Evolutionary conservation across 2,113 vertebrate genomes (phyloP), one percentile per base, ranked within the genome.

Genomic region (Tapirus terrestris): DNA sequence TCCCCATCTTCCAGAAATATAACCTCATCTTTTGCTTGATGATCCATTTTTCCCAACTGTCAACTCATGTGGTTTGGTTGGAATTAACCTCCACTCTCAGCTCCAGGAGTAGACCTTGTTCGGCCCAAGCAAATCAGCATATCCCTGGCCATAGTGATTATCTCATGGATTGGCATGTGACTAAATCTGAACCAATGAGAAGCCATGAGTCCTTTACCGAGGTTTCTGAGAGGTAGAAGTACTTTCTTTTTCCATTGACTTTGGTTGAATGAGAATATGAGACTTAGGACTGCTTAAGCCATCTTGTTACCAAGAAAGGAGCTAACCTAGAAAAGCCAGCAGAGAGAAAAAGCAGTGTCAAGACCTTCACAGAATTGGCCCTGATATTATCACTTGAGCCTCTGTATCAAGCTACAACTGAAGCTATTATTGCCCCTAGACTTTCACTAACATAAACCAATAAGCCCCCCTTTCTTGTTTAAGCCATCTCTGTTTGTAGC

Each of bases 31-130:
- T 87, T 36, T 86, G 82, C 73, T 80, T 72, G 63, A 83, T 83
- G 58, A 95, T 79, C 56, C 76, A 92, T 53, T 63, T 95, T 80
- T 33, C 73, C 21, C 43, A 81, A 87, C 36, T 92, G 14, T 65
- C 48, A 85, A 80, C 13, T 31, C 31, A 36, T 76, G 45, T 83
- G 13, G 9, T 89, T 92, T 89, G 65, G 65, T 73, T 92, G 58
- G 36, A 88, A 68, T 67, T 83, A 65, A 67, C 84, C 18, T 96
- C 58, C 68, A 88, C 17, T 56, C 60, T 76, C 31, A 89, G 67
- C 20, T 75, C 83, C 16, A 75, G 48, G 25, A 83, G 25, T 48
- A 67, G 48, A 76, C 33, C 27, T 73, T 58, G 36, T 82, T 65
- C 67, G 83, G 23, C 56, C 76, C 53, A 88, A 92, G 68, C 17